Base-by-base conservation (phyloP, 2,113 vertebrate species). In the Pavo muticus region DNA sequence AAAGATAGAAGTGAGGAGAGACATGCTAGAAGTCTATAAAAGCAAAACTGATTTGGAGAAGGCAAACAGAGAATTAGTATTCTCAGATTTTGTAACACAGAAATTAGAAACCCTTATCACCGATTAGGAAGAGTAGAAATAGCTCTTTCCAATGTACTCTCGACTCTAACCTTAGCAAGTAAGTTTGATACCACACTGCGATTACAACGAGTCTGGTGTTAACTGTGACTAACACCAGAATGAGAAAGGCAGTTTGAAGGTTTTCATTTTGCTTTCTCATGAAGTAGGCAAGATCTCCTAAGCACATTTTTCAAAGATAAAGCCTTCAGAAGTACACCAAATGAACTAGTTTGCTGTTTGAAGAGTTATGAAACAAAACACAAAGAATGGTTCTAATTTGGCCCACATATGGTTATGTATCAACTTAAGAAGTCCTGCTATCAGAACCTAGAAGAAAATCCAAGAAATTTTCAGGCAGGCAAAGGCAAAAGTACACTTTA, bases 101-200 rank as follows among this genome's bases (percentile, higher is more conserved):
- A 80, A 48, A 71, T 35, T 29, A 71, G 35, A 80, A 54, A 9
- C 4, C 6, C 14, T 4, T 25, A 10, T 61, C 57, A 56, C 48
- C 37, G 5, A 75, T 24, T 70, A 63, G 24, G 45, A 74, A 65
- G 83, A 57, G 23, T 3, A 52, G 32, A 57, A 84, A 45, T 39
- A 76, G 54, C 21, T 52, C 32, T 65, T 77, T 77, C n/a, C 44
- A 39, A 48, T 73, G 44, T 13, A 64, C 42, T 87, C 52, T 30
- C 1, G 1, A 39, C 32, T 18, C 23, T 23, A 59, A 69, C 15
- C 9, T 14, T 21, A 30, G 40, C 11, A 52, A 79, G 19, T 42
- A 40, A 21, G 60, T 47, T 10, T 50, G 57, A 83, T 30, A 47
- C 11, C 15, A 52, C 4, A 0, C 0, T 14, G 21, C 56, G 67